Base-by-base conservation (phyloP, 2,797 vertebrate species). In the Rachycentron canadum region DNA sequence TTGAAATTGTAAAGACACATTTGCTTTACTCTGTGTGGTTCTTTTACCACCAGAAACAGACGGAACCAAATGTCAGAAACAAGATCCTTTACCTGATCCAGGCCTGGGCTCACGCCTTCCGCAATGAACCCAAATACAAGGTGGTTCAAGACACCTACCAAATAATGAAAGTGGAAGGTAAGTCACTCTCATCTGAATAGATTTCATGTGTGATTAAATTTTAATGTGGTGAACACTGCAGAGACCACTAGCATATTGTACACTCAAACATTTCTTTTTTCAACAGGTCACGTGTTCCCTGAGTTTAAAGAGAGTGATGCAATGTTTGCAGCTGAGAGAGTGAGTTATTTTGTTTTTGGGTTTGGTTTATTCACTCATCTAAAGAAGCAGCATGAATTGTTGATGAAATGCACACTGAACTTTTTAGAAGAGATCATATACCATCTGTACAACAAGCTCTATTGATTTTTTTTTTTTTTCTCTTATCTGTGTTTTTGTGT, bases 151-250 rank as follows among this genome's bases (percentile, higher is more conserved):
- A 99, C 90, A 99, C 98, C 12, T 99, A 99, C 70, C 98, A 99
- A 91, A 99, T 99, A 79, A 97, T 99, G 97, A 99, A 99, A 92
- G 97, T 99, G 60, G 98, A 99, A 95, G 98, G 98, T 99, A 90
- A 94, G 93, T 13, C 30, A 14, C 28, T 66, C 4, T 64, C 3
- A 49, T 9, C 26, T 59, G 3, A 76, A 40, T n/a, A 6, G 1
- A 53, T 23, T 8, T 23, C 4, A 58, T 38, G 16, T 16, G 7
- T 32, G 32, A 32, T 32, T 3, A n/a, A n/a, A n/a, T n/a, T n/a
- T 7, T n/a, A 14, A 57, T 58, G 23, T 14, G 5, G 30, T 57
- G 19, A 34, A 30, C 10, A 57, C 53, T 32, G 28, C 17, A 21
- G 26, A 53, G 16, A 28, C 38, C 38, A 40, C 7, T 7, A 36